Evolutionary conservation across 2,888 invertebrate genomes (phyloP).

Genomic region (Troides oblongomaculatus): DNA sequence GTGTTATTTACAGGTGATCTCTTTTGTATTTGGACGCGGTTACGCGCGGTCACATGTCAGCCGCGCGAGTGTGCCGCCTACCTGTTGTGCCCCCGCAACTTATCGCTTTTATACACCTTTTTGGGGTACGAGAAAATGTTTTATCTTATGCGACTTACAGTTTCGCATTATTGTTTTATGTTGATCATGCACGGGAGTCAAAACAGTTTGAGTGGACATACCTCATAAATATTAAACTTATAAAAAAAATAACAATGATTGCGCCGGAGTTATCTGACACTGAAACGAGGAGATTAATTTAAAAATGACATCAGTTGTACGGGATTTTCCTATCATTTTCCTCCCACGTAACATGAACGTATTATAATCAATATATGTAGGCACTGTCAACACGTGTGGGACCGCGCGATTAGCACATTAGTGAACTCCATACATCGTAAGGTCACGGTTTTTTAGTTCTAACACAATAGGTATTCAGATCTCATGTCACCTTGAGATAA

Average conservation of each 20-base stretch:
- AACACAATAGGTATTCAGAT: conserved; percentile 75
- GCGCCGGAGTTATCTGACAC: too few relatives aligned
- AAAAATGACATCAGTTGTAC: conserved; percentile 27
- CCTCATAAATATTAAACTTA: too few relatives aligned
- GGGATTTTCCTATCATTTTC: conserved; percentile 48
- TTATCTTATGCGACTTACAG: conserved; percentile 52
- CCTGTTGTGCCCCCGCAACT: conserved; percentile 72
- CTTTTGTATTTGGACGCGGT: conserved; percentile 52
- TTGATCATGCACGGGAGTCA: conserved; percentile 34
- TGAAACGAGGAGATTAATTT: conserved; percentile 16
- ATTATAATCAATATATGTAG: conserved; percentile 33
- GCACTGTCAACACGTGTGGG: conserved; percentile 34
- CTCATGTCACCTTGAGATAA: conserved; percentile 77
- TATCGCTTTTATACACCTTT: conserved; percentile 66
- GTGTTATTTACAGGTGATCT: conserved; percentile 60
- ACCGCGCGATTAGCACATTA: conserved; percentile 63
- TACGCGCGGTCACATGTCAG: conserved; percentile 72
- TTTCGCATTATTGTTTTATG: conserved; percentile 49
- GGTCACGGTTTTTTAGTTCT: conserved; percentile 76
- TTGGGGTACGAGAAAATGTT: conserved; percentile 61
- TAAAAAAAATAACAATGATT: too few relatives aligned
- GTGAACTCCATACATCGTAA: conserved; percentile 75
- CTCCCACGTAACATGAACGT: conserved; percentile 39
- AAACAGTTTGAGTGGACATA: conserved; percentile 16
- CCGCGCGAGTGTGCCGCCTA: conserved; percentile 64